A percentile compares a stretch with the other conserved stretches of the same genome.
Evolutionary conservation across 2,113 vertebrate genomes (phyloP).

Genomic region (Felis chaus): DNA sequence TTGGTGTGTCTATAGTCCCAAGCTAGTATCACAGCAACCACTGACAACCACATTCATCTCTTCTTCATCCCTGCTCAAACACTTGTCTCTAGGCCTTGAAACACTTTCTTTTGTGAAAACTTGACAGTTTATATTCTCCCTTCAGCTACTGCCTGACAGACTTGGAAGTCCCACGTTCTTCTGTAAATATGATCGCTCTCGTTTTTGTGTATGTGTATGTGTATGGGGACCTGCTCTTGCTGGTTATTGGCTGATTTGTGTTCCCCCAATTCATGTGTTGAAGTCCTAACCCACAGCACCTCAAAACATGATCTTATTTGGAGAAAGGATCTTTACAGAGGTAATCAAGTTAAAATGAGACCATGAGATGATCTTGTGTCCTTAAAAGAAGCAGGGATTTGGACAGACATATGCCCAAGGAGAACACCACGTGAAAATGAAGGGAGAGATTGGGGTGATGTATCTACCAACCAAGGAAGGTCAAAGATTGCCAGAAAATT

Average conservation of each 20-base stretch:
- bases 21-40: neutral
- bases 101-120: neutral
- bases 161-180: neutral
- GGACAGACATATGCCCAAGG: neutral
- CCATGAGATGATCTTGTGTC: neutral
- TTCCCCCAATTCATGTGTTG: neutral
- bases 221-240: neutral
- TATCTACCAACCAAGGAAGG: neutral
- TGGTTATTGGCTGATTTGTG: neutral
- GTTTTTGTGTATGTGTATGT: neutral
- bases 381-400: neutral
- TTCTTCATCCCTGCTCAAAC: neutral
- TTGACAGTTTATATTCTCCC: neutral
- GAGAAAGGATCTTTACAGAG: neutral
- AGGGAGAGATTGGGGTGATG: neutral
- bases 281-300: neutral
- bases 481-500: neutral
- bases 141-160: neutral
- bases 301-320: neutral
- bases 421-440: neutral
- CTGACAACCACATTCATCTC: neutral
- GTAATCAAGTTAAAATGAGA: neutral
- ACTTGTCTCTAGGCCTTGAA: neutral
- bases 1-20: neutral
- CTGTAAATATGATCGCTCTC: neutral